Evolutionary conservation across 2,113 vertebrate genomes (phyloP).

Genomic region (Paraplagusia blochii): DNA sequence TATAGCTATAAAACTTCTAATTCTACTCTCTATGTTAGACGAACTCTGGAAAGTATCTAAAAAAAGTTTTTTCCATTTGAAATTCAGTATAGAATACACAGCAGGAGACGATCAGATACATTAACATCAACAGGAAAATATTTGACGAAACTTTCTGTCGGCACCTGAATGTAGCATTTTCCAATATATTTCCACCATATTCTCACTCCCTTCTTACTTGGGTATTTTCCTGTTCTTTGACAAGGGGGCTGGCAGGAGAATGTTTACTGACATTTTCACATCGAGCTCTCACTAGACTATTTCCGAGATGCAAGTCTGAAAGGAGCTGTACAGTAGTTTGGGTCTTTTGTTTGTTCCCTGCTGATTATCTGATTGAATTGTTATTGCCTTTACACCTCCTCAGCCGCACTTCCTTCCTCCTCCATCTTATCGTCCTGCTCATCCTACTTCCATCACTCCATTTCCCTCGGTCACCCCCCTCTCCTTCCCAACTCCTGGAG

Average conservation of each 20-base stretch:
- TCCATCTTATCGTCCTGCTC: constrained; percentile 20
- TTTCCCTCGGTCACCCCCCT: constrained; percentile 2
- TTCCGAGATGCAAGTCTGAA: neutral
- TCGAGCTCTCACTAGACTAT: too few species aligned
- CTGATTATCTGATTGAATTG: constrained; percentile 24
- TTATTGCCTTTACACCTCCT: constrained; percentile 3
- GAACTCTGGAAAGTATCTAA: neutral
- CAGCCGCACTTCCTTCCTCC: neutral
- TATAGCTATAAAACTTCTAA: neutral
- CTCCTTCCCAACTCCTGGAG: constrained; percentile 6
- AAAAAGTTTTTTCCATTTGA: neutral
- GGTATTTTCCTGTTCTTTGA: neutral
- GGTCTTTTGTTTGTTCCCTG: constrained; percentile 6
- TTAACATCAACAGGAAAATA: neutral
- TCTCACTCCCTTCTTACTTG: neutral
- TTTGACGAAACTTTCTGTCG: neutral
- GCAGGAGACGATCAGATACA: neutral
- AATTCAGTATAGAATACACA: neutral
- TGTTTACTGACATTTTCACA: neutral
- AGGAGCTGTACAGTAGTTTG: neutral
- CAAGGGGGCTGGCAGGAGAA: neutral
- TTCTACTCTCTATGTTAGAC: neutral
- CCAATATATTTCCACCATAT: neutral
- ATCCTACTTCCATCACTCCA: neutral
- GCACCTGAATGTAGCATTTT: neutral